Evolutionary conservation across 2,797 vertebrate genomes (phyloP).

Genomic region (Clamator glandarius): DNA sequence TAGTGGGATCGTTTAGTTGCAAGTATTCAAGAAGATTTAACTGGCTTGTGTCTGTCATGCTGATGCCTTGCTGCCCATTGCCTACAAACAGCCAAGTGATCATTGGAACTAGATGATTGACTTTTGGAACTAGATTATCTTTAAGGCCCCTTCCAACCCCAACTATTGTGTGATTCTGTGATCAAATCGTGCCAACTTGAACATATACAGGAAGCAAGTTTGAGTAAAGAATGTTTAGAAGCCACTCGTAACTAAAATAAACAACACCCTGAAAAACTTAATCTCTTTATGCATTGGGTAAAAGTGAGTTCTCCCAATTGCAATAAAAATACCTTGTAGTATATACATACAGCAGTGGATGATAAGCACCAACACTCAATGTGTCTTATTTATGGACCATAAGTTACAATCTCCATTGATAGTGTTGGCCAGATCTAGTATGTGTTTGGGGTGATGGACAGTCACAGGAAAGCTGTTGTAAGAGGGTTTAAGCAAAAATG

Average conservation of each 20-base stretch:
- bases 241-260: neutral
- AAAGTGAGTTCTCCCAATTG: neutral
- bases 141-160: too few species aligned
- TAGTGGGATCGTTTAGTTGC: neutral
- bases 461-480: neutral
- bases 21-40: neutral
- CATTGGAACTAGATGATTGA: too few species aligned
- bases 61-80: neutral
- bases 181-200: neutral
- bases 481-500: neutral
- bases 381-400: neutral
- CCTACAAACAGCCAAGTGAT: neutral
- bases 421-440: neutral
- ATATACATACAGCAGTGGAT: neutral
- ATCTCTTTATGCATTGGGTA: neutral
- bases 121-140: too few species aligned
- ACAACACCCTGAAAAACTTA: neutral
- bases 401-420: neutral
- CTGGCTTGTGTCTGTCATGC: neutral
- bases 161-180: too few species aligned
- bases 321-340: neutral
- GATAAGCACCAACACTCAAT: neutral
- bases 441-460: neutral
- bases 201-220: neutral
- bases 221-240: neutral